These are phyloP conservation scores for Xylophagus ater DNA, from an alignment of 2,888 invertebrate species.

Conservation along the genomic window DNA sequence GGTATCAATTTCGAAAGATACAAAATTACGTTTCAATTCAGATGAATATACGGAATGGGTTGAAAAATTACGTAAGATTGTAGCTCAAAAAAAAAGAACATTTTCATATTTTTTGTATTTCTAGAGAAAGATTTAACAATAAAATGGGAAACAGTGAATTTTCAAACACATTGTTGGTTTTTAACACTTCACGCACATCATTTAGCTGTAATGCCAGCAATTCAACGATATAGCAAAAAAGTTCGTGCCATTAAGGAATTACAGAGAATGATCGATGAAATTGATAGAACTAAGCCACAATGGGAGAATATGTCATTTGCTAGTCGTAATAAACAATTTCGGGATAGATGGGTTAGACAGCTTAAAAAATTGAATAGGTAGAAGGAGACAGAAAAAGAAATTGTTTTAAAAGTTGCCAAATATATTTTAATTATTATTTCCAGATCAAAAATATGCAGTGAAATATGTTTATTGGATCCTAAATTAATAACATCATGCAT, in stretches of 20 bases:
- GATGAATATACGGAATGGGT: conserved; percentile 73
- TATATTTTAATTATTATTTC: not conserved
- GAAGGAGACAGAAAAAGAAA: too few species aligned
- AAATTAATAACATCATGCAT: conserved; percentile 69
- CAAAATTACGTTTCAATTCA: conserved; percentile 70
- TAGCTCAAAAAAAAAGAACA: not conserved
- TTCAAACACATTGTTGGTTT: conserved; percentile 96
- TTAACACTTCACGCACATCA: conserved; percentile 90
- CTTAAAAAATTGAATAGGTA: conserved; percentile 62
- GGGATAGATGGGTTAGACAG: conserved; percentile 81
- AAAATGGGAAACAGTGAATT: conserved; percentile 70
- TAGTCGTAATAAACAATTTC: conserved; percentile 65
- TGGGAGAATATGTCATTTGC: conserved; percentile 72
- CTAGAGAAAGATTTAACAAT: conserved; percentile 44
- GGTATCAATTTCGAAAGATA: conserved; percentile 64
- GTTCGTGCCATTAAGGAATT: conserved; percentile 59
- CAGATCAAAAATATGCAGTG: conserved; percentile 84
- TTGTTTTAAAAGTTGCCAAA: not conserved
- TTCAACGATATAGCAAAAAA: conserved; percentile 71
- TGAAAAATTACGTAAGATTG: conserved; percentile 47
- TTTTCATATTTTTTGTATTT: conserved; percentile 16
- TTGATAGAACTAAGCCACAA: conserved; percentile 66
- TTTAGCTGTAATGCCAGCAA: conserved; percentile 76
- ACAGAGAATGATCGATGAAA: conserved; percentile 76
- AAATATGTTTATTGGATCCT: conserved; percentile 79